These are phyloP conservation scores for Apamea sordens DNA, from an alignment of 2,888 invertebrate genomes.

Conservation along the genomic window DNA sequence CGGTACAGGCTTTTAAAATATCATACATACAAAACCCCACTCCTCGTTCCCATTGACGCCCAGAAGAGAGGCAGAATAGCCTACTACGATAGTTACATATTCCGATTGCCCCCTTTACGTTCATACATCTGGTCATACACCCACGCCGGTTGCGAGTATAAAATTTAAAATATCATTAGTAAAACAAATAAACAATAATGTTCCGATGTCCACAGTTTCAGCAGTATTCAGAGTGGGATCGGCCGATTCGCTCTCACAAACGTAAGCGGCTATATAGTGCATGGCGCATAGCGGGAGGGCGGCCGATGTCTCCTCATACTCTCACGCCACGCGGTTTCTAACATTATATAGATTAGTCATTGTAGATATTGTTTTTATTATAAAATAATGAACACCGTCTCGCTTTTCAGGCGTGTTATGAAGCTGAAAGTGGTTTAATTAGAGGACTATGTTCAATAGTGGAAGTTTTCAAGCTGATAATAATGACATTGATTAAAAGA, in stretches of 20 bases:
- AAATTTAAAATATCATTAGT: background rate
- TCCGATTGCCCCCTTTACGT: too few relatives aligned
- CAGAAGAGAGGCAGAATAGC: too few relatives aligned
- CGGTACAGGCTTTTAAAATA: background rate
- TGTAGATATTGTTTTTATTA: slow-evolving; percentile 38
- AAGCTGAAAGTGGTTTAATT: background rate
- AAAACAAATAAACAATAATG: slow-evolving; percentile 25
- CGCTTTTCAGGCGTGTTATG: background rate
- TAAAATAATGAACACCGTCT: background rate
- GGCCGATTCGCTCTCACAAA: slow-evolving; percentile 72
- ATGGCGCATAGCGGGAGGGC: slow-evolving; percentile 69
- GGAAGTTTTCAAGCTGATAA: slow-evolving; percentile 4
- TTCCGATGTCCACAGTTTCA: slow-evolving; percentile 53
- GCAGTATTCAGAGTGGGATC: slow-evolving; percentile 53
- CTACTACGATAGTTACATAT: too few relatives aligned
- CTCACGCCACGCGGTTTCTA: slow-evolving; percentile 63
- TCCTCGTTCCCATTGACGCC: too few relatives aligned
- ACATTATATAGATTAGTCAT: slow-evolving; percentile 56
- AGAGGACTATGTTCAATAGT: background rate
- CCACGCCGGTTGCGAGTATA: too few relatives aligned
- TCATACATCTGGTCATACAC: too few relatives aligned
- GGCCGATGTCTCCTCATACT: slow-evolving; percentile 70
- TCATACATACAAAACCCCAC: background rate
- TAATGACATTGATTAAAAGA: background rate
- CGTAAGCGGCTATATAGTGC: slow-evolving; percentile 69